A percentile compares a stretch with the other conserved stretches of the same genome.
These are phyloP conservation scores for Loxodonta africana DNA, from an alignment of 2,113 vertebrate species.

Conservation along the genomic window DNA sequence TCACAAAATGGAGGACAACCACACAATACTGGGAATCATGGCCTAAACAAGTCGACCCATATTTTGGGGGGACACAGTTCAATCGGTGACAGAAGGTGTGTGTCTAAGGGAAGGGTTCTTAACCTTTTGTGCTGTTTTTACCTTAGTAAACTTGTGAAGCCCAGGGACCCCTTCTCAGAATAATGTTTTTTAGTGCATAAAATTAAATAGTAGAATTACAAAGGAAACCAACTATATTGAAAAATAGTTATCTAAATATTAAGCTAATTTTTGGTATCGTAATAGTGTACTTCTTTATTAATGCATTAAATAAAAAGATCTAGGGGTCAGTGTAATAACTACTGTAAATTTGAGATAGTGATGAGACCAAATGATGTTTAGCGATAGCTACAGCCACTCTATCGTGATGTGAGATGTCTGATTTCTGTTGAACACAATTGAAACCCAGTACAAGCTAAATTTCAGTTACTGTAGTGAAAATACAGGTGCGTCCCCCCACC, in stretches of 20 bases:
- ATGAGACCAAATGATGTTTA: background rate
- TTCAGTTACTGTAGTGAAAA: background rate
- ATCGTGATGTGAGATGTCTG: background rate
- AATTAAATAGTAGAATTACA: constrained; percentile 49
- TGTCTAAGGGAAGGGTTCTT: background rate
- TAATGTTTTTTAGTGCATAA: constrained; percentile 36
- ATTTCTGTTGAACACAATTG: background rate
- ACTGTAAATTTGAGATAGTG: background rate
- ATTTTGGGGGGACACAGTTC: no score
- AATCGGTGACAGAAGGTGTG: background rate
- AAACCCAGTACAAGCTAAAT: background rate
- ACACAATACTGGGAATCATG: no score
- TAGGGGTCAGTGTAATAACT: background rate
- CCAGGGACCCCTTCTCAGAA: background rate
- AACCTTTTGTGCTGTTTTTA: background rate
- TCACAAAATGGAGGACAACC: no score
- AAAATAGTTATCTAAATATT: constrained; percentile 8
- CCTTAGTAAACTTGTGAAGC: background rate
- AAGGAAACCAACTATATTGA: background rate
- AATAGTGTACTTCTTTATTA: constrained; percentile 1
- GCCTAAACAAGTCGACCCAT: no score
- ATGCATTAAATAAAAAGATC: constrained; percentile 9
- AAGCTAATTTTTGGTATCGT: constrained; percentile 10
- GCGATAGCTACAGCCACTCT: background rate
- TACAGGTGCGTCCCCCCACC: background rate